A percentile compares a stretch with the other conserved stretches of the same genome.
Evolutionary conservation across 2,797 vertebrate species (phyloP).

Genomic region (Saxicola maurus): DNA sequence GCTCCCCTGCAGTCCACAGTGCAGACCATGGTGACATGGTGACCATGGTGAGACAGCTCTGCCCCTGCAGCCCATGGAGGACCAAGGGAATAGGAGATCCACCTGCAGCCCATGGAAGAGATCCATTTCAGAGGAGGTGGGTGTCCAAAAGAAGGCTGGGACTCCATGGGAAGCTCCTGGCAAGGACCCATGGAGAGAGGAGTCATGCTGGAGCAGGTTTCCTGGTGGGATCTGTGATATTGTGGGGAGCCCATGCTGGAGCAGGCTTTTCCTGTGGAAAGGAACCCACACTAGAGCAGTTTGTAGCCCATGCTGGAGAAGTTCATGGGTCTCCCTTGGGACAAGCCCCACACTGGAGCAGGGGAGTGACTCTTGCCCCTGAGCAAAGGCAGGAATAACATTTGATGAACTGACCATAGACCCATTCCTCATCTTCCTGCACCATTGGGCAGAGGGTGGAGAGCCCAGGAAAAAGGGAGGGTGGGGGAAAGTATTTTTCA

Average conservation of each 20-base stretch:
- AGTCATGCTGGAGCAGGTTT: neutral
- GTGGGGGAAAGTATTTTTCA: neutral
- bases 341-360: fast-evolving
- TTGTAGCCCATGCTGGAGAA: neutral
- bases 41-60: neutral
- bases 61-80: neutral
- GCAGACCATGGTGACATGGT: neutral
- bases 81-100: too few relatives aligned
- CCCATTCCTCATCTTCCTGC: neutral
- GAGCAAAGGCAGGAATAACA: neutral
- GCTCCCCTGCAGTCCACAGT: neutral
- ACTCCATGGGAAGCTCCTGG: neutral
- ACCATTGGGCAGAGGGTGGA: neutral
- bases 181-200: neutral
- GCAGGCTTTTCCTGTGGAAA: neutral
- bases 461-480: neutral
- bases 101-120: neutral
- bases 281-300: neutral
- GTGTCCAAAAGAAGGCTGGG: neutral
- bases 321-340: neutral
- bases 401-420: neutral
- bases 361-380: neutral
- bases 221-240: neutral
- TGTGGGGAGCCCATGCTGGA: too few relatives aligned
- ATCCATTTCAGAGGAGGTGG: neutral